Evolutionary conservation across 2,797 vertebrate species (phyloP).

Genomic region (Lepilemur septentrionalis): DNA sequence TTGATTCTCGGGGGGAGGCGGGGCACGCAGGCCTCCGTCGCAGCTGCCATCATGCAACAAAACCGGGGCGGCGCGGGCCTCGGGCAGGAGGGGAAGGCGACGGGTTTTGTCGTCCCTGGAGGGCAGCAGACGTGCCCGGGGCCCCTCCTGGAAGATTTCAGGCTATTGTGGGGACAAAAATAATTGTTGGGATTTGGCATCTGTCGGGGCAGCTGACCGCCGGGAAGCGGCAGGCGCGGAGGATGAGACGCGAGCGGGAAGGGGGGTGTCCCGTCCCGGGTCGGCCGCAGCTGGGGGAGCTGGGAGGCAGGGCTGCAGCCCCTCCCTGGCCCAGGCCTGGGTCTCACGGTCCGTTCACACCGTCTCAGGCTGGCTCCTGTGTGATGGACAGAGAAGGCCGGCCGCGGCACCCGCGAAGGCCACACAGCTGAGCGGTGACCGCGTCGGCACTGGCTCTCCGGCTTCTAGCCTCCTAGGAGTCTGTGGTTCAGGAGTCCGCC

Average conservation of each 20-base stretch:
- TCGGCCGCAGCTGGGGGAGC: not conserved
- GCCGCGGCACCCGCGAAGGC: fast-evolving
- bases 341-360: fast-evolving
- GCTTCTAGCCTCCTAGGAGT: fast-evolving
- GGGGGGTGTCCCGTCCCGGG: too few relatives aligned
- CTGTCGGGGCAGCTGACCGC: not conserved
- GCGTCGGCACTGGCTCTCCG: fast-evolving
- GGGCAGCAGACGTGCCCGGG: not conserved
- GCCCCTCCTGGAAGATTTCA: not conserved
- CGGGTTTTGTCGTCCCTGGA: too few relatives aligned
- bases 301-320: not conserved
- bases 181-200: not conserved
- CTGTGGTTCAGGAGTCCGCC: fast-evolving
- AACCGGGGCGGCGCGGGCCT: not conserved
- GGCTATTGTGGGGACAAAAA: not conserved
- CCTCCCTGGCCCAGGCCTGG: not conserved
- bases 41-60: not conserved
- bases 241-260: fast-evolving
- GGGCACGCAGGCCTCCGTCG: not conserved
- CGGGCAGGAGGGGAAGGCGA: not conserved
- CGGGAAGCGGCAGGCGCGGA: fast-evolving
- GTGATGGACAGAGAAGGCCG: fast-evolving
- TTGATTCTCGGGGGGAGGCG: fast-evolving
- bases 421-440: not conserved
- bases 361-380: not conserved